Conservation (phyloP, 1,140 invertebrate genomes). For the Cardiocondyla obscurior region DNA sequence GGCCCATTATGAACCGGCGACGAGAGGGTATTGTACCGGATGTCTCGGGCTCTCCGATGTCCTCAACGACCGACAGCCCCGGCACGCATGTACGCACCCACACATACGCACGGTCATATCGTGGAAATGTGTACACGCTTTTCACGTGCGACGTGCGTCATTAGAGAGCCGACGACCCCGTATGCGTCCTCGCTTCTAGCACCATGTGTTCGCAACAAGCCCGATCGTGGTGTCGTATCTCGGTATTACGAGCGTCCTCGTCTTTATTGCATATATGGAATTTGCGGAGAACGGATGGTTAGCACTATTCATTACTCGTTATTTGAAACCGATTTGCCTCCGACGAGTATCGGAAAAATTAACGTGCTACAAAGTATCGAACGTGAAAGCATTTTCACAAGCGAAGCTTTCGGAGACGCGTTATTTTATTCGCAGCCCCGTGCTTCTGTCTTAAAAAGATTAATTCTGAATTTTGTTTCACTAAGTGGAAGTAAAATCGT, state of each 20-base stretch:
- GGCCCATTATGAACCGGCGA: slow-evolving; percentile 72
- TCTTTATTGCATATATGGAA: neutral
- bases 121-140: slow-evolving; percentile 28
- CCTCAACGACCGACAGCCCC: slow-evolving; percentile 51
- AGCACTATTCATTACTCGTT: neutral
- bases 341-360: neutral
- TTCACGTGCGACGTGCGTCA: slow-evolving; percentile 27
- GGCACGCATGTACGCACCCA: slow-evolving; percentile 4
- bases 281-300: neutral
- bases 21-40: slow-evolving; percentile 78
- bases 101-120: neutral
- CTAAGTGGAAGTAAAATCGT: neutral
- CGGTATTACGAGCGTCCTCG: neutral
- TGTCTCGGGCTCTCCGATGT: slow-evolving; percentile 73
- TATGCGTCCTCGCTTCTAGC: neutral
- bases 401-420: neutral
- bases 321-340: neutral
- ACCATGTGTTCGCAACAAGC: slow-evolving; percentile 74
- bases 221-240: slow-evolving; percentile 22
- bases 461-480: neutral
- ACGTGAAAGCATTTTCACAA: neutral
- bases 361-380: neutral
- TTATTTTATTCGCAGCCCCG: neutral
- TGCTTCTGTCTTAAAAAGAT: neutral
- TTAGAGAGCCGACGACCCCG: neutral